These are phyloP conservation scores for Drosophila fuyamai DNA, from an alignment of 1,140 invertebrate genomes.

Conservation along the genomic window DNA sequence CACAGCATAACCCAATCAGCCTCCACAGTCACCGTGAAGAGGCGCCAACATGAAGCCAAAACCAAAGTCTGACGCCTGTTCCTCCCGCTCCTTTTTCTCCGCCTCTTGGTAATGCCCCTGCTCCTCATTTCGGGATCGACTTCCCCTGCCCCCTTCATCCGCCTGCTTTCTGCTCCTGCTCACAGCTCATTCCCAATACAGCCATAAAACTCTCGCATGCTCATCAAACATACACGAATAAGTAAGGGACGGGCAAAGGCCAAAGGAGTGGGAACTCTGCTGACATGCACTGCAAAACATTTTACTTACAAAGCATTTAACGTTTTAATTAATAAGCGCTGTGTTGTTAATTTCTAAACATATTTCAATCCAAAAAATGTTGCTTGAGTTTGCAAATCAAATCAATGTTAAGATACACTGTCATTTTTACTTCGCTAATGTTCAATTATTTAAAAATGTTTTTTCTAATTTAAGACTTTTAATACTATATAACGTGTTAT, in stretches of 20 bases:
- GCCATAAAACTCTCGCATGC: conserved; percentile 79
- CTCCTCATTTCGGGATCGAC: background rate
- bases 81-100: background rate
- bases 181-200: conserved; percentile 78
- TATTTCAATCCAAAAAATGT: no score
- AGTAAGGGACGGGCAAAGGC: conserved; percentile 32
- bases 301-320: background rate
- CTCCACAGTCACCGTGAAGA: conserved; percentile 15
- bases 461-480: no score
- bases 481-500: no score
- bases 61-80: conserved; percentile 28
- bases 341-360: no score
- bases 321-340: no score
- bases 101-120: background rate
- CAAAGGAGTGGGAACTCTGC: conserved; percentile 20
- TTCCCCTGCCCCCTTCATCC: background rate
- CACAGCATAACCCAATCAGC: conserved; percentile 79
- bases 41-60: conserved; percentile 37
- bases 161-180: conserved; percentile 18
- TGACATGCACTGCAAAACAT: conserved; percentile 18
- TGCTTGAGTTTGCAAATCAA: no score
- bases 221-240: conserved; percentile 75
- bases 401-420: no score
- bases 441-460: no score
- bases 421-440: no score